A percentile compares a stretch with the other conserved stretches of the same genome.
Conservation (phyloP, 1,140 invertebrate genomes). For the Drosophila subpulchrella region DNA sequence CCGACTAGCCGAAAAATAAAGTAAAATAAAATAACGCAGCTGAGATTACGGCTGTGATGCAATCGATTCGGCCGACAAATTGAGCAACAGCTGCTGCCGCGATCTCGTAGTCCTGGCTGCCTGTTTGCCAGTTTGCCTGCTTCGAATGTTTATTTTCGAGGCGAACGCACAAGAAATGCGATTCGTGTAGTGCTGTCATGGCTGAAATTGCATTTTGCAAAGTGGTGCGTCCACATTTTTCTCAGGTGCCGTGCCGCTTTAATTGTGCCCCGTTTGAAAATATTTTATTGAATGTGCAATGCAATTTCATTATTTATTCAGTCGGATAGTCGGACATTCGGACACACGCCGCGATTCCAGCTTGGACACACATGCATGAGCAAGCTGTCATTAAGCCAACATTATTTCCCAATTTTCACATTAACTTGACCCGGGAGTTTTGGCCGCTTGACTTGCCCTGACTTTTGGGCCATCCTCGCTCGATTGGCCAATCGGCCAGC, state of each 20-base stretch:
- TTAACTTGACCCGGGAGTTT: conserved; percentile 43
- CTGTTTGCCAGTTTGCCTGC: conserved; percentile 22
- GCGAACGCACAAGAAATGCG: conserved; percentile 45
- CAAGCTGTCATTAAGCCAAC: conserved; percentile 30
- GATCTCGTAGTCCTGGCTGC: conserved; percentile 48
- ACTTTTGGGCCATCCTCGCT: conserved; percentile 34
- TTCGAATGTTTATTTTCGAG: conserved; percentile 44
- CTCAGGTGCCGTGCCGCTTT: conserved; percentile 51
- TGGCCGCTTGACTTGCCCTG: conserved; percentile 44
- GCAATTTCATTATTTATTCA: conserved; percentile 62
- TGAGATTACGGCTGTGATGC: conserved; percentile 51
- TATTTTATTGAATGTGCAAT: conserved; percentile 70
- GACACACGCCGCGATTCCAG: conserved; percentile 12
- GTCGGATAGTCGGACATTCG: conserved; percentile 15
- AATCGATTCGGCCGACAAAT: conserved; percentile 63
- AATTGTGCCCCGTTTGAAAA: conserved; percentile 55
- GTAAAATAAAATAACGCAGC: conserved; percentile 2
- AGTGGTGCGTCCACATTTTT: conserved; percentile 68
- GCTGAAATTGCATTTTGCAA: conserved; percentile 62
- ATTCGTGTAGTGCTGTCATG: conserved; percentile 55
- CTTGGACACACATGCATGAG: conserved; percentile 21
- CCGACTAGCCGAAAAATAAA: conserved; percentile 2
- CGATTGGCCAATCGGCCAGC: conserved; percentile 34
- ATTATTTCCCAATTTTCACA: conserved; percentile 59
- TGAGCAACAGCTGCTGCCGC: conserved; percentile 40